These are phyloP conservation scores for Nymphalis urticae DNA, from an alignment of 2,888 invertebrate species.

Conservation along the genomic window DNA sequence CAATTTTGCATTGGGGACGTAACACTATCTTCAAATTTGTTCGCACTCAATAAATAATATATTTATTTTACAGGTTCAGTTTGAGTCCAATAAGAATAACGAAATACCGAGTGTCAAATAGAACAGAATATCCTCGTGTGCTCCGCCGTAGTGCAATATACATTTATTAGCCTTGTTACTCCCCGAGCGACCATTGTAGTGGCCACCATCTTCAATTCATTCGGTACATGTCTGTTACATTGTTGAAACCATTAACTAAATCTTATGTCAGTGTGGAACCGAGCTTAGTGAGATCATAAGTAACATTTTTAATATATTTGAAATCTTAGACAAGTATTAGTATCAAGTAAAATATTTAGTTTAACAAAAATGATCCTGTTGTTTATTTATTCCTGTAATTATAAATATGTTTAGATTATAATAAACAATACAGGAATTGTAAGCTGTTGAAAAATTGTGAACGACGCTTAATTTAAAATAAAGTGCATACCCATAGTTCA, in stretches of 20 bases:
- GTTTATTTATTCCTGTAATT: too few relatives aligned
- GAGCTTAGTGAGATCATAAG: constrained; percentile 1
- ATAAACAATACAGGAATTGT: too few relatives aligned
- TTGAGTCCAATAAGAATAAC: constrained; percentile 12
- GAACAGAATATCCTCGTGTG: constrained; percentile 23
- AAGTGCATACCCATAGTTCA: too few relatives aligned
- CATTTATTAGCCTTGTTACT: constrained; percentile 37
- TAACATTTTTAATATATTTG: not conserved
- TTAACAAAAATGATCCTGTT: too few relatives aligned
- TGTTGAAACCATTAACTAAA: constrained; percentile 32
- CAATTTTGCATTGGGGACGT: constrained; percentile 71
- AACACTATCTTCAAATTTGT: constrained; percentile 46
- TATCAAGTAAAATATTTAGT: too few relatives aligned
- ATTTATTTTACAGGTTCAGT: constrained; percentile 12
- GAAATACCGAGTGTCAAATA: constrained; percentile 32
- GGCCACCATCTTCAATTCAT: constrained; percentile 36
- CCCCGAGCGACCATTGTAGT: constrained; percentile 37
- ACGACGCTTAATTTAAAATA: too few relatives aligned
- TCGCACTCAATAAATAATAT: constrained; percentile 30
- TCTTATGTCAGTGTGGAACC: constrained; percentile 13
- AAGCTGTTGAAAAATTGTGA: too few relatives aligned
- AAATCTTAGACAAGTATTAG: not conserved
- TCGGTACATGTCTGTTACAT: constrained; percentile 23
- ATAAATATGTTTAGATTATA: too few relatives aligned
- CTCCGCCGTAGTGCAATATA: constrained; percentile 34